Evolutionary conservation across 2,113 vertebrate species (phyloP), one percentile per base, ranked within the genome.

Genomic region (Petrocephalus microphthalmus): DNA sequence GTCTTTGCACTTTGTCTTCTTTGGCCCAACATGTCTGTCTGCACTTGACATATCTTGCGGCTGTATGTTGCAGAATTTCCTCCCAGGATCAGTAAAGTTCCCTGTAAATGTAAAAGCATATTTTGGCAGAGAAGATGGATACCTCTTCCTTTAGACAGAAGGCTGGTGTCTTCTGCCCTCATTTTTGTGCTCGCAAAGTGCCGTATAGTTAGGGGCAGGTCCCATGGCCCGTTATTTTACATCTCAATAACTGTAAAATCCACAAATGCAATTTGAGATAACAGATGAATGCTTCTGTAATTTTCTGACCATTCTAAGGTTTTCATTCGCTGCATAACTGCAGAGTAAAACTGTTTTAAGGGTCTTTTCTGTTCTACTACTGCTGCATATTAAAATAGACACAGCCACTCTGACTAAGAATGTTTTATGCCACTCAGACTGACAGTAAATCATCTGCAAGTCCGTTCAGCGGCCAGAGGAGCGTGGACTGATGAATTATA

Each of bases 401-500:
- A 94, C 90, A 52, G 85, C 84, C 92, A 88, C 89, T 93, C 91
- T 88, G 90, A 85, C 22, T 88, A 91, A 92, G 91, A 94, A 90
- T 89, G 94, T 93, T 93, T 91, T 92, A 93, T 85, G 88, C 71
- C 89, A 89, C 90, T 92, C 87, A 91, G 94, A 94, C 90, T 91
- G 88, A 78, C 89, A 91, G 90, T 95, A 94, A 94, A 95, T 96
- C 92, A 92, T 95, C 91, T 94, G 93, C 92, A 88, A 67, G 89
- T 91, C 93, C 90, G 92, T 93, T 91, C 94, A 95, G 94, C 91
- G 92, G 94, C 94, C 94, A 95, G 96, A 96, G 96, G 94, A 94
- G 93, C 93, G 95, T 94, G 94, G 95, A 94, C 93, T 94, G 87
- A 87, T 92, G 92, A 93, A 95, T 96, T 96, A 94, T 96, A 96